Evolutionary conservation across 2,113 vertebrate genomes (phyloP), one percentile per base, ranked within the genome.

Genomic region (Tragelaphus scriptus): DNA sequence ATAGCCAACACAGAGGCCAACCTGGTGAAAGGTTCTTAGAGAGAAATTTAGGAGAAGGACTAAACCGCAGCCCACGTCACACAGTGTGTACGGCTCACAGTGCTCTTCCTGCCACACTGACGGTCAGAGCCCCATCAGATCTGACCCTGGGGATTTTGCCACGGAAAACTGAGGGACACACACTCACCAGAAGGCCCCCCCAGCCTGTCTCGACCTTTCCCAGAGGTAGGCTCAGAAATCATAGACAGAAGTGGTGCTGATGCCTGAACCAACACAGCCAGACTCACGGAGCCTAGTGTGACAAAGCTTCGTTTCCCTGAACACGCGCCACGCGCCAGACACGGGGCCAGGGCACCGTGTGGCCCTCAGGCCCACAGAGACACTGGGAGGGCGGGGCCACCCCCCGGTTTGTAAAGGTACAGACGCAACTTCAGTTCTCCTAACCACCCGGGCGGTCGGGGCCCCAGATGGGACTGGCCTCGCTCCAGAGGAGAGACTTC

Each of bases 61-160:
- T 7, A 15, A n/a, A 2, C 25, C 44, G 16, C 0, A 65, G 49
- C n/a, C 11, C 58, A 12, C 0, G 0, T 0, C 1, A 9, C 0
- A n/a, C 10, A 2, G 3, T 0, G 10, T 2, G 0, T 1, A 3
- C 23, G 63, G 8, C 16, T 9, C 11, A 40, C 26, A 5, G 1
- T 0, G 58, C 2, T 21, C 30, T 0, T 11, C 32, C 53, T 32
- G 3, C 15, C 23, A 53, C 15, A 2, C 5, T 2, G 2, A 63
- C 1, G 11, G 61, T 16, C 61, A 63, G 61, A 63, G 16, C 30
- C 30, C 30, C 30, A 32, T 5, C 32, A 30, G 1, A 10, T 9
- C 40, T 14, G 63, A 7, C 4, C 56, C n/a, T 10, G 1, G 56
- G 4, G 26, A 19, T 2, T 36, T 40, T 19, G 32, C 47, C 21